Evolutionary conservation across 2,888 invertebrate genomes (phyloP).

Genomic region (Carabus problematicus): DNA sequence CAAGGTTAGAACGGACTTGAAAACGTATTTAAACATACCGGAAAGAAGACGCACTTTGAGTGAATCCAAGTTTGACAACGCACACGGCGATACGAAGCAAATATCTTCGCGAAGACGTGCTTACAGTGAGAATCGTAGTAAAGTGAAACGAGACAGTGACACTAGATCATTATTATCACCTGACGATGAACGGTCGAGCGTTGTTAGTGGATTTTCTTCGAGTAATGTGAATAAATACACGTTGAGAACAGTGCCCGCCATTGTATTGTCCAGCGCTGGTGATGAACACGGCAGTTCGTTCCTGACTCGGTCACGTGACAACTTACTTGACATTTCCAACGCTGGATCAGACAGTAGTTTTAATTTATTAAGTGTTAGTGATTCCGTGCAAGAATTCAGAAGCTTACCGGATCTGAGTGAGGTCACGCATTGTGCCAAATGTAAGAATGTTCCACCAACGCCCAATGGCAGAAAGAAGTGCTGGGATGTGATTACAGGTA

Average conservation of each 20-base stretch:
- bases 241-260: constrained; percentile 9
- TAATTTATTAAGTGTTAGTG: constrained; percentile 20
- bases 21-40: constrained; percentile 5
- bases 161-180: not conserved
- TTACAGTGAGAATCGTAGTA: constrained; percentile 10
- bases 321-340: constrained; percentile 9
- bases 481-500: constrained; percentile 36
- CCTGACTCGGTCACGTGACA: constrained; percentile 6
- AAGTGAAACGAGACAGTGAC: not conserved
- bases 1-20: not conserved
- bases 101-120: constrained; percentile 20
- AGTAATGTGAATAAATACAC: constrained; percentile 16
- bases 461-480: constrained; percentile 24
- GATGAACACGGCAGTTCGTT: not conserved
- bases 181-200: not conserved
- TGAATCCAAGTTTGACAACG: not conserved
- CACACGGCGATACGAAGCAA: not conserved
- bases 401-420: constrained; percentile 30
- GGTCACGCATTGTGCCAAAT: constrained; percentile 18
- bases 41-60: constrained; percentile 12
- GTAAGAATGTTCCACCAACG: constrained; percentile 12
- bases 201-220: not conserved
- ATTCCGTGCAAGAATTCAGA: constrained; percentile 24
- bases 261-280: constrained; percentile 18
- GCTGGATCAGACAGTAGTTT: constrained; percentile 14